These are phyloP conservation scores for Harpalus rufipes DNA, from an alignment of 2,888 invertebrate genomes.

Conservation along the genomic window DNA sequence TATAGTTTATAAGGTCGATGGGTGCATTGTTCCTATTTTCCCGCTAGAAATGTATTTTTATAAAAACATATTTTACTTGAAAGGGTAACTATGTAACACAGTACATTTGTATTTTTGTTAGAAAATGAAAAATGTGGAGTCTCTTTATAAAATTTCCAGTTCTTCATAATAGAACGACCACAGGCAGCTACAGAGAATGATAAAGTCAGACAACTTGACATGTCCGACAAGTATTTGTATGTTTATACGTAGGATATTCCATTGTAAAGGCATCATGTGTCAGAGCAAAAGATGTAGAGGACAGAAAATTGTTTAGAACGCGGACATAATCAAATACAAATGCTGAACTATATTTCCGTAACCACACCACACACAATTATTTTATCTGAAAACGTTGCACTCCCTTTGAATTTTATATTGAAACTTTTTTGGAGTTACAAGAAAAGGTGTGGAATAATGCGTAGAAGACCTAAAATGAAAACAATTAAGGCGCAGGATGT, in stretches of 20 bases:
- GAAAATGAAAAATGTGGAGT: not conserved
- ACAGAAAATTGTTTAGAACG: not conserved
- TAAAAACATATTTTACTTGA: no score
- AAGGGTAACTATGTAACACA: not conserved
- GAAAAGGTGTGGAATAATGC: no score
- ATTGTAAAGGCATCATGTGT: slow-evolving; percentile 21
- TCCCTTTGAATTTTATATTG: no score
- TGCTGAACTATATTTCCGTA: not conserved
- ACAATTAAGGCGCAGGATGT: no score
- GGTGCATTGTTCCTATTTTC: no score
- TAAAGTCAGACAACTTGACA: slow-evolving; percentile 38
- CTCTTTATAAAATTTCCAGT: slow-evolving; percentile 14
- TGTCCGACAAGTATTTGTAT: slow-evolving; percentile 39
- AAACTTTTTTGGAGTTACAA: no score
- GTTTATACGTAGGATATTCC: not conserved
- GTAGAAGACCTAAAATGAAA: no score
- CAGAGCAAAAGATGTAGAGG: not conserved
- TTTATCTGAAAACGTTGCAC: no score
- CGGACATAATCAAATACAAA: not conserved
- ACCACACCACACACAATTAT: no score
- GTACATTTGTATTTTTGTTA: not conserved
- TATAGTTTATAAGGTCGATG: no score
- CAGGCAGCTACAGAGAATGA: not conserved
- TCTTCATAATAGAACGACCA: slow-evolving; percentile 16
- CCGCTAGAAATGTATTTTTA: no score